Evolutionary conservation across 2,888 invertebrate genomes (phyloP), one percentile per base, ranked within the genome.

Genomic region (Drosophila vallismaia): DNA sequence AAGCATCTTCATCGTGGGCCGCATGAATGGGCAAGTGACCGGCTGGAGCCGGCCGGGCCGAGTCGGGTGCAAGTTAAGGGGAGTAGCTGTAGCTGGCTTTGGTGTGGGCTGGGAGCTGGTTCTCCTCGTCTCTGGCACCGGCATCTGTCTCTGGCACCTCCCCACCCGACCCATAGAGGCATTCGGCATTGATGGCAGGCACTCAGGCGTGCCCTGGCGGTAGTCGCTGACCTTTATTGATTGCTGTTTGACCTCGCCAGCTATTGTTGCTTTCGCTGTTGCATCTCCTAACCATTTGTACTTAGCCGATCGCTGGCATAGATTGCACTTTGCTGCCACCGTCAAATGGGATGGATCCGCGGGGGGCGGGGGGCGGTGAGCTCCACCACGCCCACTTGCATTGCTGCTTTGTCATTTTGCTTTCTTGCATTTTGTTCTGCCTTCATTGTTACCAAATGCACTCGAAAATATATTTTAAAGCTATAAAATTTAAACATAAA

Each of bases 151-250:
- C 4, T 26, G 26, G n/a, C n/a, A 19, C 2, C 19, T 19, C 40
- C 40, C 40, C 40, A 14, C 9, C 40, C 19, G 9, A 8, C 14
- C 3, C 28, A 45, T n/a, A n/a, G n/a, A n/a, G n/a, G n/a, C n/a
- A n/a, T 40, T 38, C 66, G 86, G 83, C 87, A 82, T 87, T 87
- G 82, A 87, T 76, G 76, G 82, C 71, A 87, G 82, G 82, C 82
- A 83, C 71, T 87, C 86, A 83, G 82, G 82, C 82, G 86, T 83
- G 82, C 88, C 88, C 60, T 59, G 74, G 86, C 79, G 74, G 86
- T 86, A 79, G 86, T 88, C 80, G 88, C 72, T 86, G 89, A 89
- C 89, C 90, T 89, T 89, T 88, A 90, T 89, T 90, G 90, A 89
- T 89, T 89, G 90, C 89, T 89, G 87, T 88, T 90, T 89, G 90